Evolutionary conservation across 2,888 invertebrate species (phyloP).

Genomic region (Nemapogon koenigi): DNA sequence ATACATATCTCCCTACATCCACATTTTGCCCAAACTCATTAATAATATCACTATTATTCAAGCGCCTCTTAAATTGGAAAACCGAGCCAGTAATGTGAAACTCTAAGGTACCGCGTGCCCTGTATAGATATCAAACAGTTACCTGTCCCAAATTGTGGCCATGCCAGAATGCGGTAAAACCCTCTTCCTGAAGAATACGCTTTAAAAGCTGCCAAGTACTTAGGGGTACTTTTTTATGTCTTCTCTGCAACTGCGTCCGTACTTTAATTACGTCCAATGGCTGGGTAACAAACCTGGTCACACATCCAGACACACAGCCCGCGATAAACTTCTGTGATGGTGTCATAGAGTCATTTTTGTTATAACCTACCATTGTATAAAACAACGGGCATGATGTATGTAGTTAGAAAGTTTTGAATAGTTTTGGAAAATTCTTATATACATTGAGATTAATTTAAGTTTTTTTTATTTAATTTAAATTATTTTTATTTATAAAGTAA

Average conservation of each 20-base stretch:
- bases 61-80: too few relatives aligned
- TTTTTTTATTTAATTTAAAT: too few relatives aligned
- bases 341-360: conserved; percentile 30
- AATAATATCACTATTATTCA: too few relatives aligned
- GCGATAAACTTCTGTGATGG: conserved; percentile 36
- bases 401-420: too few relatives aligned
- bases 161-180: conserved; percentile 88
- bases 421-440: too few relatives aligned
- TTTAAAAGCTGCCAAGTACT: conserved; percentile 71
- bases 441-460: too few relatives aligned
- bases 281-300: conserved; percentile 48
- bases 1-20: too few relatives aligned
- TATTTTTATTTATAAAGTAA: too few relatives aligned
- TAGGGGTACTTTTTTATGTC: conserved; percentile 68
- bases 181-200: conserved; percentile 82
- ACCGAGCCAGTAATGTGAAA: too few relatives aligned
- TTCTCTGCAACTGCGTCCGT: conserved; percentile 83
- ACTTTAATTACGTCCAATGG: conserved; percentile 96
- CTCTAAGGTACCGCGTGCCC: too few relatives aligned
- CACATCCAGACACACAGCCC: conserved; percentile 34
- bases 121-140: too few relatives aligned
- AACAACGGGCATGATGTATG: not conserved
- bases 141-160: conserved; percentile 93
- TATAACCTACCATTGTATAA: conserved; percentile 39
- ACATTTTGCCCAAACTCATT: too few relatives aligned